Evolutionary conservation across 2,113 vertebrate genomes (phyloP).

Genomic region (Abramis brama): DNA sequence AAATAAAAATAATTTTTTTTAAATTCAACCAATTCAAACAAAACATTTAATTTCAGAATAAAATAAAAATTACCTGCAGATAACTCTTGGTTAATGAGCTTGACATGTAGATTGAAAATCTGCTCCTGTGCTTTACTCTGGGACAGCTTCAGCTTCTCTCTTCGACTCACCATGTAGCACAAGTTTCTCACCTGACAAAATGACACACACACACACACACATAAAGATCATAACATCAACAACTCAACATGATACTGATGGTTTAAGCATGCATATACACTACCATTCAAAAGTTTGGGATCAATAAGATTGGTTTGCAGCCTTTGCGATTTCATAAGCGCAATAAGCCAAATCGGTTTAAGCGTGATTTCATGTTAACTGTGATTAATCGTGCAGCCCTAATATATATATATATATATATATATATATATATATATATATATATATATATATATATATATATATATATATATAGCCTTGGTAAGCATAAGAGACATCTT

Average conservation of each 20-base stretch:
- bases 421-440: no score
- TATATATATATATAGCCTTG: not conserved
- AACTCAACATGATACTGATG: not conserved
- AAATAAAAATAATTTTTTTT: not conserved
- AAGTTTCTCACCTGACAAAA: constrained; percentile 89
- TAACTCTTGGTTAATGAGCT: constrained; percentile 88
- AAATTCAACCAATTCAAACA: not conserved
- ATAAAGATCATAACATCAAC: not conserved
- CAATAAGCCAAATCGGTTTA: no score
- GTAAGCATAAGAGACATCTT: not conserved
- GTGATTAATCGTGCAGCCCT: no score
- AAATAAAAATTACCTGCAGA: constrained; percentile 67
- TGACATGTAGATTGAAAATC: constrained; percentile 92
- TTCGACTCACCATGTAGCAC: constrained; percentile 99
- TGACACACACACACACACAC: constrained; percentile 1
- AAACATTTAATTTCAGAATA: not conserved
- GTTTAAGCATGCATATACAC: not conserved
- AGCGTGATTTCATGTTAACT: no score
- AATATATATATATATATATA: no score
- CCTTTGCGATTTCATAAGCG: no score
- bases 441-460: no score
- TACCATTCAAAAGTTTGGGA: not conserved
- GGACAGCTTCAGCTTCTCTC: constrained; percentile 95
- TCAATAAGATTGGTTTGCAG: no score
- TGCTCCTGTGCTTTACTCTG: constrained; percentile 95